These are phyloP conservation scores for Mallateleia sp. DNA, from an alignment of 2,888 invertebrate genomes.

Conservation along the genomic window DNA sequence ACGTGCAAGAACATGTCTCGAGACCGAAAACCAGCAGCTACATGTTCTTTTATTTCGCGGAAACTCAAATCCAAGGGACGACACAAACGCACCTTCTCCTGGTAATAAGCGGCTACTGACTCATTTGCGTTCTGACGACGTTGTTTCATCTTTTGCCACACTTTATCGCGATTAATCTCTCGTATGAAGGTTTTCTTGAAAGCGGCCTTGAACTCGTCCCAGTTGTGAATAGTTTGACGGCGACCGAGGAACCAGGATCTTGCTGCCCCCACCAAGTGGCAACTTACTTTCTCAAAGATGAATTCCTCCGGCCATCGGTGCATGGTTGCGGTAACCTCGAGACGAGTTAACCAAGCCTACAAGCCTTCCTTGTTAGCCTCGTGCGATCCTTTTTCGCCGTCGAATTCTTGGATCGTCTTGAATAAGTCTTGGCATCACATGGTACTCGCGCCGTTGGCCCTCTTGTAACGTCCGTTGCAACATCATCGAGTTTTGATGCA, in stretches of 20 bases:
- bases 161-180: neutral
- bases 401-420: neutral
- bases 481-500: neutral
- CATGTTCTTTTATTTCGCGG: constrained; percentile 45
- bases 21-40: constrained; percentile 46
- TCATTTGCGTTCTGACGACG: constrained; percentile 12
- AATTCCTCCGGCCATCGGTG: constrained; percentile 43
- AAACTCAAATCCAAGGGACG: constrained; percentile 9
- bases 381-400: neutral
- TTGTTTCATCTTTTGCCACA: constrained; percentile 29
- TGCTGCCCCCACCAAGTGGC: constrained; percentile 21
- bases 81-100: constrained; percentile 37
- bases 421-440: neutral
- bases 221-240: neutral
- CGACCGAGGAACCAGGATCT: constrained; percentile 39
- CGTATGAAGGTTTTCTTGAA: constrained; percentile 7
- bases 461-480: neutral
- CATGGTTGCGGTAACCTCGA: constrained; percentile 40
- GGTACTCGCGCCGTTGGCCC: neutral
- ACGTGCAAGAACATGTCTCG: constrained; percentile 18
- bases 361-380: no score
- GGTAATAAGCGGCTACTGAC: neutral
- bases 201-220: constrained; percentile 4
- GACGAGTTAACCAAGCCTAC: neutral
- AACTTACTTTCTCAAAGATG: no score